Conservation (phyloP, 2,888 invertebrate genomes). For the Eilema griseolum region DNA sequence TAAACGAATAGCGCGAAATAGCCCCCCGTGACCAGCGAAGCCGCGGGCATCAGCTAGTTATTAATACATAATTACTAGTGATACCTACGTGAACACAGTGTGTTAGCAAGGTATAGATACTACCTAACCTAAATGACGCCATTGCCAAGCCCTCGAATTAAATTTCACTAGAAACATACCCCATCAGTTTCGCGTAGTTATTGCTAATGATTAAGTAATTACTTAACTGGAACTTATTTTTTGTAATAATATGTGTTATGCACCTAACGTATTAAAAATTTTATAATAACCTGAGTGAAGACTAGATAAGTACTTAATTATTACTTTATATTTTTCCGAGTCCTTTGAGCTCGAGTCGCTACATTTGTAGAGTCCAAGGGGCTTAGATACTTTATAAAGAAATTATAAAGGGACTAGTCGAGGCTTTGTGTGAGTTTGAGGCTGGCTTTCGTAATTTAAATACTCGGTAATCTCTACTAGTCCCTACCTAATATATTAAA, state of each 20-base stretch:
- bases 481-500: background rate
- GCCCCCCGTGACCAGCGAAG: too few species aligned
- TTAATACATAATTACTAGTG: background rate
- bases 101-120: background rate
- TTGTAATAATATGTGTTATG: too few species aligned
- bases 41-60: too few species aligned
- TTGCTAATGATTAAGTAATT: background rate
- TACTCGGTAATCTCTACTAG: background rate
- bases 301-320: too few species aligned
- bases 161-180: conserved; percentile 4
- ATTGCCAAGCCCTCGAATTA: background rate
- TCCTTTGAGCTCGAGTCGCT: background rate
- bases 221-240: background rate
- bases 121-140: background rate
- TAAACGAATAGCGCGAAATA: too few species aligned
- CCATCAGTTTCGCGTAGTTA: background rate
- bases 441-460: background rate
- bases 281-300: background rate
- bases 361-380: background rate
- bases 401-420: background rate
- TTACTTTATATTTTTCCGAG: background rate
- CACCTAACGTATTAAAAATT: too few species aligned
- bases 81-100: background rate
- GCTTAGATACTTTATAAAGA: background rate
- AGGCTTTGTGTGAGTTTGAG: background rate